Percentiles rank a stretch among this genome's conserved stretches.
These are phyloP conservation scores for Sipha maydis DNA, from an alignment of 2,888 invertebrate species.

Conservation along the genomic window DNA sequence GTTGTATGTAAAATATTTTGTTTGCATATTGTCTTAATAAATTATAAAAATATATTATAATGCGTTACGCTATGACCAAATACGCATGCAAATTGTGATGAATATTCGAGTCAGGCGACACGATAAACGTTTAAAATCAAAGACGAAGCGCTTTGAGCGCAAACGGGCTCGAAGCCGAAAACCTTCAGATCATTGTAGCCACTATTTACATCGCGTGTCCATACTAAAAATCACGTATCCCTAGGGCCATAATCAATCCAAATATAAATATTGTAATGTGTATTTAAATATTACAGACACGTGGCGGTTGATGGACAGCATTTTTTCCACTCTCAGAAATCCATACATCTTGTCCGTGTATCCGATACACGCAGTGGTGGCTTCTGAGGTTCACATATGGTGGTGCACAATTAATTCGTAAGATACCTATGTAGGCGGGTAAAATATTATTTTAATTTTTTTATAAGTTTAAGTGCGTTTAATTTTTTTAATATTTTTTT, in stretches of 20 bases:
- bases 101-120: too few species aligned
- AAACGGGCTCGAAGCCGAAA: conserved; percentile 11
- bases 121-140: neutral
- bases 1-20: too few species aligned
- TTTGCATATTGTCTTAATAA: too few species aligned
- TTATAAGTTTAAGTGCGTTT: too few species aligned
- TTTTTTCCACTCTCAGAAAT: neutral
- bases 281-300: neutral
- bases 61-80: neutral
- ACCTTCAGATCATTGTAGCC: neutral
- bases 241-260: conserved; percentile 9
- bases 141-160: neutral
- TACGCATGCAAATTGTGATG: neutral
- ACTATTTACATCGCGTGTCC: conserved; percentile 2
- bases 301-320: conserved; percentile 17
- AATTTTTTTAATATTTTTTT: too few species aligned
- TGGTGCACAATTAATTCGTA: too few species aligned
- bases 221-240: conserved; percentile 21
- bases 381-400: too few species aligned
- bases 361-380: too few species aligned
- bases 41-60: too few species aligned
- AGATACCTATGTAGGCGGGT: too few species aligned
- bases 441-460: too few species aligned
- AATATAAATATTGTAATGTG: neutral
- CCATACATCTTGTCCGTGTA: neutral